Base-by-base conservation (phyloP, 2,113 vertebrate species). In the Telmatochromis sp. region DNA sequence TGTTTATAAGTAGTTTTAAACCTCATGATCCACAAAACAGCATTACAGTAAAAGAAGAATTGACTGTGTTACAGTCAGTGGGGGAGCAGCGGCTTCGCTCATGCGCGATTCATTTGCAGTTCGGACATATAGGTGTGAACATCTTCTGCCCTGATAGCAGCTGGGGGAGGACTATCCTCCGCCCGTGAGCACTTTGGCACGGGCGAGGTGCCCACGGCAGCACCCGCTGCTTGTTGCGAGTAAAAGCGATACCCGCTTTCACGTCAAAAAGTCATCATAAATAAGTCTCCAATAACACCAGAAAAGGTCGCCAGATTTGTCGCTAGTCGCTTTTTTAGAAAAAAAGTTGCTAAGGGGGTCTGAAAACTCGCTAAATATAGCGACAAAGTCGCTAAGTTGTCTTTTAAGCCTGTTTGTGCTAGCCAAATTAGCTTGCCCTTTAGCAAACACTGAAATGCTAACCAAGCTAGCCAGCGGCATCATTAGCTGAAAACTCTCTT, bases 111-210 rank as follows among this genome's bases (percentile, higher is more conserved):
- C 45, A 47, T 17, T 47, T 47, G 45, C 4, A 7, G 45, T 47
- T 47, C 0, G 4, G 45, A 7, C 6, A 0, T 0, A 47, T 0
- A 45, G 42, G 42, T 45, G 1, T 14, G 42, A 45, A 0, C 42
- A 14, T 45, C 42, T 45, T 4, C 42, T 45, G 13, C 13, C 42
- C 42, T 45, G 42, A 45, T 45, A 45, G 42, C 42, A 45, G 42
- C 6, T 4, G 42, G 42, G 42, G 42, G 42, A 14, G 6, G 42
- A 14, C 12, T 0, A 45, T 14, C 42, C 42, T 15, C 42, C 2
- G 13, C 6, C 42, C 3, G 42, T 15, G 42, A 45, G 42, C 13
- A 6, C 42, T 45, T 45, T 45, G 42, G 42, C 7, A 45, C 6
- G 0, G 6, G 42, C 1, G 13, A 45, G 6, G 13, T 1, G 6